These are phyloP conservation scores for Diaprepes abbreviatus DNA, from an alignment of 2,888 invertebrate species.

Conservation along the genomic window DNA sequence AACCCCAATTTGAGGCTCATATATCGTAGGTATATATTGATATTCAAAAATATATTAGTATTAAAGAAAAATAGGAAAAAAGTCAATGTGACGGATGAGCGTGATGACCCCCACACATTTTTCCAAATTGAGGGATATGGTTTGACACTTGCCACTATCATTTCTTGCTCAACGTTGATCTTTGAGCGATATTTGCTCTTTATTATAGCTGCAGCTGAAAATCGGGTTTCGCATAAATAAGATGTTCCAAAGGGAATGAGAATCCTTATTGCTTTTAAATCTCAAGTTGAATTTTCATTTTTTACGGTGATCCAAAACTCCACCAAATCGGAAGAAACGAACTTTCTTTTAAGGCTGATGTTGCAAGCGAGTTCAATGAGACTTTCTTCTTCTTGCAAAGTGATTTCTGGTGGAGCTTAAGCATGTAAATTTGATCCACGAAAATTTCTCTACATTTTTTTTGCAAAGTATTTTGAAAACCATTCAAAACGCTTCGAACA, in stretches of 20 bases:
- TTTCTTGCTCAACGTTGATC: not conserved
- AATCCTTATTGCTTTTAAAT: no score
- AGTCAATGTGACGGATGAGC: no score
- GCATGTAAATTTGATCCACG: constrained; percentile 26
- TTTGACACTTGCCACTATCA: no score
- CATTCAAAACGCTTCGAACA: constrained; percentile 12
- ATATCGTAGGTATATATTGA: no score
- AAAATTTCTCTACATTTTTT: constrained; percentile 21
- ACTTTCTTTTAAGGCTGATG: constrained; percentile 28
- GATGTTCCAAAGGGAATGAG: no score
- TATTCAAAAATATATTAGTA: no score
- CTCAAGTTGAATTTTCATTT: constrained; percentile 13
- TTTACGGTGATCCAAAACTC: constrained; percentile 16
- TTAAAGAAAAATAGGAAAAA: no score
- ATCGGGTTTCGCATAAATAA: constrained; percentile 31
- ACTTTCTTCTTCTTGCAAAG: constrained; percentile 23
- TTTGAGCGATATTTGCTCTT: constrained; percentile 37
- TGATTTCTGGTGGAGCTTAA: constrained; percentile 30
- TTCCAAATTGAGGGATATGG: no score
- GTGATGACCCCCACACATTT: no score
- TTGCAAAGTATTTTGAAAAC: constrained; percentile 20
- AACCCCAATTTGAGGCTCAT: no score
- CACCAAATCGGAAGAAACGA: constrained; percentile 26
- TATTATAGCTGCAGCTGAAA: constrained; percentile 33
- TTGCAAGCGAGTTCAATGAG: constrained; percentile 31